These are phyloP conservation scores for Pseudolaguvia tuberculata DNA, from an alignment of 2,113 vertebrate species.

Conservation along the genomic window DNA sequence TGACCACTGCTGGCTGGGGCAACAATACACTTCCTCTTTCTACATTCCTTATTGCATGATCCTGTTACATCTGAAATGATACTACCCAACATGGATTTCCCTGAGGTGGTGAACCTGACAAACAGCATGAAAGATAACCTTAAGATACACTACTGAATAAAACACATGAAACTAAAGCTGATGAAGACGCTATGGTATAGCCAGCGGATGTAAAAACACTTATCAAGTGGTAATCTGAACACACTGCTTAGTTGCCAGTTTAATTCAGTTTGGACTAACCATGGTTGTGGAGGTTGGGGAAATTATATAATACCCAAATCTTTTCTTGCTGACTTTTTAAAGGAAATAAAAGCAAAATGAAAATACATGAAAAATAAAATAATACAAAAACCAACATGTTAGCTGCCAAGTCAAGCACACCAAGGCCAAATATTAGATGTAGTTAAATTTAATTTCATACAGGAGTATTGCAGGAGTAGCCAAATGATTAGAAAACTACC, in stretches of 20 bases:
- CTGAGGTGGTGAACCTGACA: slow-evolving; percentile 16
- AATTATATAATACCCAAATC: not conserved
- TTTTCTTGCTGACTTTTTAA: not conserved
- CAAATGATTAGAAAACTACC: too few relatives aligned
- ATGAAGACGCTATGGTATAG: not conserved
- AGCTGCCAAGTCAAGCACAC: not conserved
- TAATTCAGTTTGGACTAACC: not conserved
- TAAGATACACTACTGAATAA: slow-evolving; percentile 1
- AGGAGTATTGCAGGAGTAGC: too few relatives aligned
- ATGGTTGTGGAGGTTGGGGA: not conserved
- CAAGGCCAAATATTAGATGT: not conserved
- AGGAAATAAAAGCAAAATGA: not conserved
- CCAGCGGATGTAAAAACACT: slow-evolving; percentile 10
- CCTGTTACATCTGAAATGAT: slow-evolving; percentile 31
- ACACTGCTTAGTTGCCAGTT: not conserved
- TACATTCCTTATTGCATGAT: slow-evolving; percentile 19
- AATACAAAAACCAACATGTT: not conserved
- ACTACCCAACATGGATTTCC: slow-evolving; percentile 22
- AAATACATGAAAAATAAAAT: not conserved
- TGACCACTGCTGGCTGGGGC: slow-evolving; percentile 1
- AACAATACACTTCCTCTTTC: slow-evolving; percentile 32
- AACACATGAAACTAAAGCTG: slow-evolving; percentile 26
- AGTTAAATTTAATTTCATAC: too few relatives aligned
- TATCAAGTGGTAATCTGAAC: slow-evolving; percentile 14
- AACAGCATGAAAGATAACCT: slow-evolving; percentile 16